phyloP scores from a whole-genome alignment of 2,888 invertebrate species.

The Lysandra bellargus region DNA sequence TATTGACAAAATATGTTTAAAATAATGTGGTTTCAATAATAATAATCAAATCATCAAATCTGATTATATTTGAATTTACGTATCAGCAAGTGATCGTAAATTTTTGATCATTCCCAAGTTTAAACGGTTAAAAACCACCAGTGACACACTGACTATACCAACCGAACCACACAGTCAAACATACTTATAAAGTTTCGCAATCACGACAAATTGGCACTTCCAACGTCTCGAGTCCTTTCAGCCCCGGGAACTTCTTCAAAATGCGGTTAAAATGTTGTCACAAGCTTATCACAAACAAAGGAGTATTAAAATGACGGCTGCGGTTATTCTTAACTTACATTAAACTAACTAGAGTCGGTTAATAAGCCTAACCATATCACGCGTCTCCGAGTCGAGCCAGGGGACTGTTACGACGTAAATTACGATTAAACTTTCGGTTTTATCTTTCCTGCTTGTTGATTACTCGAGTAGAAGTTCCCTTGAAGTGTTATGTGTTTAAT shows the following conservation, averaged over 20 bases:
- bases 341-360: slow-evolving; percentile 45
- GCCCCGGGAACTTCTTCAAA: not conserved
- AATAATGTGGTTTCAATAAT: not conserved
- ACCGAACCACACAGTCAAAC: slow-evolving; percentile 2
- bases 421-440: slow-evolving; percentile 67
- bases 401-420: slow-evolving; percentile 60
- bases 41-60: not conserved
- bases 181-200: slow-evolving; percentile 11
- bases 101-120: not conserved
- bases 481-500: slow-evolving; percentile 58
- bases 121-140: not conserved
- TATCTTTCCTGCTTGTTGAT: slow-evolving; percentile 62
- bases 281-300: slow-evolving; percentile 16
- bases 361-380: slow-evolving; percentile 69
- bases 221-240: not conserved
- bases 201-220: slow-evolving; percentile 5
- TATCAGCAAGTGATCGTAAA: too few relatives aligned
- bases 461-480: slow-evolving; percentile 58
- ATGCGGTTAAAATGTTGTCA: slow-evolving; percentile 21
- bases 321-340: slow-evolving; percentile 25
- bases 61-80: not conserved
- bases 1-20: not conserved
- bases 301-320: slow-evolving; percentile 3
- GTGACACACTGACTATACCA: not conserved
- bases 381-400: slow-evolving; percentile 60